Percentiles rank a stretch among this genome's conserved stretches.
Evolutionary conservation across 1,140 invertebrate genomes (phyloP).

Genomic region (Leptinotarsa defecta): DNA sequence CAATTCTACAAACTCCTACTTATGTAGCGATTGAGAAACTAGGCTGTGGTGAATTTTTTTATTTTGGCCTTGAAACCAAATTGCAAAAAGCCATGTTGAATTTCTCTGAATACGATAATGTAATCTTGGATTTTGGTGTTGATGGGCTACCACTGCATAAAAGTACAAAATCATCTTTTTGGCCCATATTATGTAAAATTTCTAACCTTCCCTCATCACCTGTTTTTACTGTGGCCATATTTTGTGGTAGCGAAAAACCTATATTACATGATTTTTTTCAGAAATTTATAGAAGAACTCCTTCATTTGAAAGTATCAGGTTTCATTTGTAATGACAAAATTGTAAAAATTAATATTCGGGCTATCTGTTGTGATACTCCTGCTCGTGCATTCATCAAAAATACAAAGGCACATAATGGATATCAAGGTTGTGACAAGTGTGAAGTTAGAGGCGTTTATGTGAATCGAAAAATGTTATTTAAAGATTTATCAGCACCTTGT

Average conservation of each 20-base stretch:
- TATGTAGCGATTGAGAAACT: background rate
- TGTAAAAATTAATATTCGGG: constrained; percentile 8
- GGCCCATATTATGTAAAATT: constrained; percentile 28
- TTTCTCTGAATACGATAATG: no score
- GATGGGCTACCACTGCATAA: constrained; percentile 18
- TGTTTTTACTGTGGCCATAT: constrained; percentile 24
- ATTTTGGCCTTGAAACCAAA: no score
- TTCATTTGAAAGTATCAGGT: background rate
- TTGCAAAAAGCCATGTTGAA: no score
- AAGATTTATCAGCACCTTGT: constrained; percentile 21
- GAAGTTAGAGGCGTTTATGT: constrained; percentile 31
- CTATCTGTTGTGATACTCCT: constrained; percentile 32
- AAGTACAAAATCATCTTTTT: constrained; percentile 17
- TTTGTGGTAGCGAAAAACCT: constrained; percentile 20
- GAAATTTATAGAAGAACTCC: constrained; percentile 21
- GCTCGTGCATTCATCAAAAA: constrained; percentile 26
- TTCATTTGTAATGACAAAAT: background rate
- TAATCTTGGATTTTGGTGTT: background rate
- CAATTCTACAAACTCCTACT: constrained; percentile 3
- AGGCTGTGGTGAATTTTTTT: no score
- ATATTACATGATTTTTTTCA: constrained; percentile 21
- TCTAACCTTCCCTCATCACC: background rate
- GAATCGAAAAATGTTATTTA: constrained; percentile 27
- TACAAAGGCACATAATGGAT: constrained; percentile 32
- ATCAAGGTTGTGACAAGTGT: constrained; percentile 37